These are phyloP conservation scores for Castor canadensis DNA, from an alignment of 2,113 vertebrate species.

Conservation along the genomic window DNA sequence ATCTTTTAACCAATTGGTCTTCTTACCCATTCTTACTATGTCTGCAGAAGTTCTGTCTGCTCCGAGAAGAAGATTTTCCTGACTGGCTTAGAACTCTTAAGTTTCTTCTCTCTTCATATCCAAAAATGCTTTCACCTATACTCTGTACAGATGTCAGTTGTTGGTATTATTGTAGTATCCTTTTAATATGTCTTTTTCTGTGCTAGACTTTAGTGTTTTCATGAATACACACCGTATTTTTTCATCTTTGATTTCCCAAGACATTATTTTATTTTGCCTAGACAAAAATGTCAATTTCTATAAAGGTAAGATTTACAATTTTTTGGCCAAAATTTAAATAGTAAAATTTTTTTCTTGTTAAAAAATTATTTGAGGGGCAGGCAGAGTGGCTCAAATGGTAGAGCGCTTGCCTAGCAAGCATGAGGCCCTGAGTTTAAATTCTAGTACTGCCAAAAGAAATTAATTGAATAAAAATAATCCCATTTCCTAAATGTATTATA, in stretches of 20 bases:
- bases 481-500: neutral
- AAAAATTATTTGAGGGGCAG: no score
- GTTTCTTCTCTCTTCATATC: neutral
- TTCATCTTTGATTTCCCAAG: neutral
- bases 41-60: neutral
- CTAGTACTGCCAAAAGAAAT: no score
- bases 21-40: neutral
- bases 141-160: neutral
- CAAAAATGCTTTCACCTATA: neutral
- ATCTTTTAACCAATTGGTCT: neutral
- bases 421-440: no score
- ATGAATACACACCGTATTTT: neutral
- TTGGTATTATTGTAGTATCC: neutral
- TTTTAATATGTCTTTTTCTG: neutral
- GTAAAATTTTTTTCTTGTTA: neutral
- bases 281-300: neutral
- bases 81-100: neutral
- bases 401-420: no score
- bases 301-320: conserved; percentile 28
- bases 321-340: neutral
- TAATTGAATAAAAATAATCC: neutral
- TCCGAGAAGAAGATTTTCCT: neutral
- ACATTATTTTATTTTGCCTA: neutral
- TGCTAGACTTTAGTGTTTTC: neutral
- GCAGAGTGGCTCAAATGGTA: no score